phyloP scores from a whole-genome alignment of 2,797 vertebrate genomes.

The Channallabes apus region DNA sequence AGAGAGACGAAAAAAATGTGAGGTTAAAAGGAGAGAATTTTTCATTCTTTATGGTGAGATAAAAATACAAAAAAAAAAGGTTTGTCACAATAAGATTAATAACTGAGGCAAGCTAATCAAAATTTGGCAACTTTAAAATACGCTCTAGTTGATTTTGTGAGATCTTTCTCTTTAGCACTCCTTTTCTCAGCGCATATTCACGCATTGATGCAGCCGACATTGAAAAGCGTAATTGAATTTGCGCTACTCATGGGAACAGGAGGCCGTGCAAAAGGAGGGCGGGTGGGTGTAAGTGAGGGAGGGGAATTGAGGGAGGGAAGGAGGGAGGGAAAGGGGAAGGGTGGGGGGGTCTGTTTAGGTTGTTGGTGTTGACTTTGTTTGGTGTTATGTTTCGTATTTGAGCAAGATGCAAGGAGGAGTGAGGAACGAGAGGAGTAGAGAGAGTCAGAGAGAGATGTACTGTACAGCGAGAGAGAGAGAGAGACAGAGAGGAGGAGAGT shows the following conservation, averaged over 20 bases:
- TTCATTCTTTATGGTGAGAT: constrained; percentile 57
- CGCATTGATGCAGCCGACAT: constrained; percentile 41
- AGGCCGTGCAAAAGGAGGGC: constrained; percentile 2
- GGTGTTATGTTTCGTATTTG: constrained; percentile 12
- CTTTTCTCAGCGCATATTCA: constrained; percentile 23
- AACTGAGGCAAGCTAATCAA: constrained; percentile 61
- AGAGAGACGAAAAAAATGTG: constrained; percentile 61
- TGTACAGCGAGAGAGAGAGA: constrained; percentile 37
- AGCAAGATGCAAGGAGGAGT: background rate
- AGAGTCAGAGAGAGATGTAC: background rate
- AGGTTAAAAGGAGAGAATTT: constrained; percentile 60
- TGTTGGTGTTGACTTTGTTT: constrained; percentile 40
- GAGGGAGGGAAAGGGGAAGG: constrained; percentile 14
- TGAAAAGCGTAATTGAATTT: constrained; percentile 50
- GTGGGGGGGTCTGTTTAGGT: background rate
- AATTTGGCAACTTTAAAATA: constrained; percentile 56
- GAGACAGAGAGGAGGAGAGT: constrained; percentile 38
- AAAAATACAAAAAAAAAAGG: constrained; percentile 53
- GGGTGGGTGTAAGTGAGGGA: too few relatives aligned
- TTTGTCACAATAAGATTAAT: constrained; percentile 67
- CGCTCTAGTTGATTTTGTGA: constrained; percentile 17
- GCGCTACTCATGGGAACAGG: constrained; percentile 38
- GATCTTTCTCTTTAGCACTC: background rate
- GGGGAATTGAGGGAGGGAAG: background rate
- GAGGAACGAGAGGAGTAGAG: constrained; percentile 47